These are phyloP conservation scores for Melanaphis sacchari DNA, from an alignment of 1,140 invertebrate genomes.

Conservation along the genomic window DNA sequence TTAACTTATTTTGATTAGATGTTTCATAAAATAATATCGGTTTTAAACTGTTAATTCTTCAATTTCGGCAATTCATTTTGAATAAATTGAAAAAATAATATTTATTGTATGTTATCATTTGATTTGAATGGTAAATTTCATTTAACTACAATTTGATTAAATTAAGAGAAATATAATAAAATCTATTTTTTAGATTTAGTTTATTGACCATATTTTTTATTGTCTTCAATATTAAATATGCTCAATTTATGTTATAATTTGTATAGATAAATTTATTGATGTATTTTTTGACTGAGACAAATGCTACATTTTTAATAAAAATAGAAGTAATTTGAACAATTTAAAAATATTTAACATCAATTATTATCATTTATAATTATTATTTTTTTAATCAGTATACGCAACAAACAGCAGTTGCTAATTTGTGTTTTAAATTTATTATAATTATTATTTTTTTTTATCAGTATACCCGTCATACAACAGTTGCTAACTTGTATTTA, in stretches of 20 bases:
- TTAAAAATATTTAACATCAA: slow-evolving; percentile 12
- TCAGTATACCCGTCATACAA: not conserved
- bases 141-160: not conserved
- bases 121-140: not conserved
- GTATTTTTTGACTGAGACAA: slow-evolving; percentile 46
- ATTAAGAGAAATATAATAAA: not conserved
- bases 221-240: slow-evolving; percentile 21
- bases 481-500: slow-evolving; percentile 37
- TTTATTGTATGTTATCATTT: not conserved
- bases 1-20: not conserved
- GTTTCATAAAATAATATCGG: not conserved
- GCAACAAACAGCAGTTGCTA: not conserved
- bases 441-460: slow-evolving; percentile 50
- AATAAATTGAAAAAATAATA: not conserved
- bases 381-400: slow-evolving; percentile 37
- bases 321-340: slow-evolving; percentile 41
- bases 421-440: slow-evolving; percentile 39
- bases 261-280: slow-evolving; percentile 38
- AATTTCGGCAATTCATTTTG: not conserved
- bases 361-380: slow-evolving; percentile 35
- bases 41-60: not conserved
- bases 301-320: slow-evolving; percentile 28
- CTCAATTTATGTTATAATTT: slow-evolving; percentile 26
- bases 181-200: slow-evolving; percentile 23
- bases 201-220: not conserved